phyloP scores from a whole-genome alignment of 2,113 vertebrate genomes.

The Rhinogobius similis region DNA sequence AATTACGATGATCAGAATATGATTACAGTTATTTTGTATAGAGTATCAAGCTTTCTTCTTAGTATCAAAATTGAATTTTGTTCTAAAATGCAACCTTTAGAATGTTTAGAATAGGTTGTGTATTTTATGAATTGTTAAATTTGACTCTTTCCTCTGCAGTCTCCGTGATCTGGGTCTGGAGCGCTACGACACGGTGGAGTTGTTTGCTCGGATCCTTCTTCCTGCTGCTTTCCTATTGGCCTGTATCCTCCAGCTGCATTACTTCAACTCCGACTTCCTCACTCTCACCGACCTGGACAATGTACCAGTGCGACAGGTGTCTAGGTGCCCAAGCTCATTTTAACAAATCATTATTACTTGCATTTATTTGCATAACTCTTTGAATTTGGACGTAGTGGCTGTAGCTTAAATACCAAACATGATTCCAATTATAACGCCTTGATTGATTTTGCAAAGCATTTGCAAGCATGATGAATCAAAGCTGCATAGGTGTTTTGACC shows the following conservation, averaged over 20 bases:
- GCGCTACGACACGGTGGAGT: slow-evolving; percentile 65
- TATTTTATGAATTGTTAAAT: background rate
- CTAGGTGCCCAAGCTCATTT: slow-evolving; percentile 60
- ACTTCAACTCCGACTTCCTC: slow-evolving; percentile 80
- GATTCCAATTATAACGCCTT: too few species aligned
- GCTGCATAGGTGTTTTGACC: too few species aligned
- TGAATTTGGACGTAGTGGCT: too few species aligned
- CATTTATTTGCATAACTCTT: background rate
- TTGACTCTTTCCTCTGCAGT: slow-evolving; percentile 42
- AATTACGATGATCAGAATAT: too few species aligned
- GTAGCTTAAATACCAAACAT: too few species aligned
- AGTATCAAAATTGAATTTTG: too few species aligned
- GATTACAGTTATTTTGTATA: too few species aligned
- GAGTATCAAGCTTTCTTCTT: background rate
- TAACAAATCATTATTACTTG: background rate
- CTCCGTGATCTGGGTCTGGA: slow-evolving; percentile 79
- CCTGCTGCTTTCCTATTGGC: slow-evolving; percentile 78
- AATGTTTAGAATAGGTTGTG: background rate
- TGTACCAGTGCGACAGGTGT: slow-evolving; percentile 50
- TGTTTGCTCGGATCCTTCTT: slow-evolving; percentile 75
- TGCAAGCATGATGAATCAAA: too few species aligned
- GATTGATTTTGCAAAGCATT: too few species aligned
- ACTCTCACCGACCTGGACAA: slow-evolving; percentile 75
- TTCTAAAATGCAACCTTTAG: background rate
- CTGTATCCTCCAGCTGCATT: slow-evolving; percentile 79